Conservation (phyloP, 2,797 vertebrate species). For the Coilia nasus region DNA sequence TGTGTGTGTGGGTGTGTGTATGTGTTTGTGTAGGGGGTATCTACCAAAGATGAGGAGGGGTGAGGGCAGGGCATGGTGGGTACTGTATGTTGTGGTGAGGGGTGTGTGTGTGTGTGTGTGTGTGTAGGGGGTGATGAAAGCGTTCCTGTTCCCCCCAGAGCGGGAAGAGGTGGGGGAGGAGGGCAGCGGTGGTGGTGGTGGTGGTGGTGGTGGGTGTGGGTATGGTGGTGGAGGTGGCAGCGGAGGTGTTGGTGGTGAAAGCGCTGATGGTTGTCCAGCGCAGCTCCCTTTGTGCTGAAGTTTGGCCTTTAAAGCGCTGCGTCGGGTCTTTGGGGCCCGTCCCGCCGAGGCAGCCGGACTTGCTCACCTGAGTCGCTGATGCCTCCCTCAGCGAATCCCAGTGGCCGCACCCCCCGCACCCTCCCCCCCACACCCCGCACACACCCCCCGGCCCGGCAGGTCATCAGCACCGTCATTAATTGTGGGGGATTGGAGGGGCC, state of each 20-base stretch:
- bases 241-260: constrained; percentile 63
- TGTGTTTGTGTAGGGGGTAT: neutral
- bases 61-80: neutral
- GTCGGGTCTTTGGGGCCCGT: constrained; percentile 57
- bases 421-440: constrained; percentile 56
- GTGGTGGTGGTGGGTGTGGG: constrained; percentile 72
- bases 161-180: neutral
- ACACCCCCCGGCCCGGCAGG: constrained; percentile 50
- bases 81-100: constrained; percentile 23
- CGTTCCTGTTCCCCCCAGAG: constrained; percentile 18
- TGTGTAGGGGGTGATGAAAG: constrained; percentile 3
- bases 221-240: neutral
- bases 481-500: constrained; percentile 48
- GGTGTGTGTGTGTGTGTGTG: constrained; percentile 4
- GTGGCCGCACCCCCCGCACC: constrained; percentile 26
- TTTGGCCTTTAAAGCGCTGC: constrained; percentile 74
- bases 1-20: constrained; percentile 2
- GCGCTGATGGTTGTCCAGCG: constrained; percentile 48
- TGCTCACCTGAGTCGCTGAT: constrained; percentile 66
- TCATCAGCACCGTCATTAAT: constrained; percentile 76
- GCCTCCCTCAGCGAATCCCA: constrained; percentile 65
- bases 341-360: constrained; percentile 52
- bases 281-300: constrained; percentile 78
- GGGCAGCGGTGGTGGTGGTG: neutral
- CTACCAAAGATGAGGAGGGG: constrained; percentile 17